Conservation (phyloP, 2,888 invertebrate species). For the Drosophila buzzatii region DNA sequence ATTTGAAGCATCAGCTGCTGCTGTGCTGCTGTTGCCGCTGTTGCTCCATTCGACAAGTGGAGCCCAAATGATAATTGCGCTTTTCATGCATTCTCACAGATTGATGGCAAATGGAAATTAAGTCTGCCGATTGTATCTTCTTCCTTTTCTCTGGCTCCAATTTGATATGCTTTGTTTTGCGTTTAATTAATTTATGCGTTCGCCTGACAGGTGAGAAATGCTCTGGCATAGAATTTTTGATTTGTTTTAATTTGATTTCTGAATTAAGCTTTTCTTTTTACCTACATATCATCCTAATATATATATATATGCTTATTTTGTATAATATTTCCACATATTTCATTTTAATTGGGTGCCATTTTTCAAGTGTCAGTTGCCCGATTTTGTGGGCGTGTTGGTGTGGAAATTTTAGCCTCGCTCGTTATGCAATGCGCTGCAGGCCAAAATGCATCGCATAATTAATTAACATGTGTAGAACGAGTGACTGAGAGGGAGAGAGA, state of each 20-base stretch:
- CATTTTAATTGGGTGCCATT: conserved; percentile 59
- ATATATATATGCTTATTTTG: conserved; percentile 40
- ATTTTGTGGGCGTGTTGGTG: conserved; percentile 41
- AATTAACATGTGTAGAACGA: conserved; percentile 48
- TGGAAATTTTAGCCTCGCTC: conserved; percentile 43
- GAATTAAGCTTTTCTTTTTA: conserved; percentile 32
- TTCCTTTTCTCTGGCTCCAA: conserved; percentile 23
- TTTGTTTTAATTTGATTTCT: conserved; percentile 63
- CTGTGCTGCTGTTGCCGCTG: conserved; percentile 20
- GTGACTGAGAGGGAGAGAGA: conserved; percentile 3
- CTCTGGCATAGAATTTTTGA: conserved; percentile 41
- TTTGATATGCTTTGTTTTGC: conserved; percentile 47
- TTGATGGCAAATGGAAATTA: conserved; percentile 72
- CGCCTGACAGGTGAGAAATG: conserved; percentile 61
- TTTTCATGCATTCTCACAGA: conserved; percentile 73
- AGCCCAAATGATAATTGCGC: conserved; percentile 70
- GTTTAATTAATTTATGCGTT: conserved; percentile 69
- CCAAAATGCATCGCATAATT: conserved; percentile 47
- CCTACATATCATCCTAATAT: conserved; percentile 2
- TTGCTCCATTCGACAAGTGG: conserved; percentile 50
- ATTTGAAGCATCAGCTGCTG: conserved; percentile 59
- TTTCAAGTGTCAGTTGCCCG: conserved; percentile 55
- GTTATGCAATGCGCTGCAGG: conserved; percentile 57
- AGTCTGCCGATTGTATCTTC: conserved; percentile 62
- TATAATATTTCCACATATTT: conserved; percentile 61